Conservation (phyloP, 1,140 invertebrate genomes). For the honey bee (Apis mellifera) region DNA sequence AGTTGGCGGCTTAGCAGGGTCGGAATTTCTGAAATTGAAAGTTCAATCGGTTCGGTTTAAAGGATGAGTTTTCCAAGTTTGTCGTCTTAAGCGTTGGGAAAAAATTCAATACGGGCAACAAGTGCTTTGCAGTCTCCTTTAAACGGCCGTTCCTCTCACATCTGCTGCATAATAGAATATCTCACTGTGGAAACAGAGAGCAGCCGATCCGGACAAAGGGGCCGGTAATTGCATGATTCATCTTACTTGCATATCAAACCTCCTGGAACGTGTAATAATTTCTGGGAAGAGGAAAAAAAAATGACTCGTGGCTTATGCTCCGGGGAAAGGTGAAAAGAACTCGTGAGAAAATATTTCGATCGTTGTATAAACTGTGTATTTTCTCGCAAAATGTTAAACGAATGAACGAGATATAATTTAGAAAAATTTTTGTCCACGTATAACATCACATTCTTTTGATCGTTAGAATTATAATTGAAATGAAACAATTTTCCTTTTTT, state of each 20-base stretch:
- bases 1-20: background rate
- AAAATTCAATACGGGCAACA: constrained; percentile 44
- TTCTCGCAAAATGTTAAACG: too few species aligned
- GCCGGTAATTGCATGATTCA: constrained; percentile 40
- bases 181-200: constrained; percentile 27
- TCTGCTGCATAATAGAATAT: constrained; percentile 49
- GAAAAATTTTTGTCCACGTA: background rate
- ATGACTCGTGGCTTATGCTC: background rate
- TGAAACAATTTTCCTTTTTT: background rate
- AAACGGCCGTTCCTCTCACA: constrained; percentile 19
- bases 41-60: background rate
- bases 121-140: constrained; percentile 40
- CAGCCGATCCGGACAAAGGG: constrained; percentile 25
- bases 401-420: too few species aligned
- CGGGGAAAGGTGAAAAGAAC: too few species aligned
- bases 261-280: constrained; percentile 20
- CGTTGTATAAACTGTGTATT: background rate
- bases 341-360: constrained; percentile 8
- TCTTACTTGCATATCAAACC: constrained; percentile 47
- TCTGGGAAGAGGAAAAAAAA: constrained; percentile 1
- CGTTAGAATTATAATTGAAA: background rate
- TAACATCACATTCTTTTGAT: too few species aligned
- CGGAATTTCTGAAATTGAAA: background rate
- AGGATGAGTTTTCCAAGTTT: constrained; percentile 7
- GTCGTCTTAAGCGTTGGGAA: constrained; percentile 4